phyloP scores from a whole-genome alignment of 2,113 vertebrate species.

The Callorhinus ursinus region DNA sequence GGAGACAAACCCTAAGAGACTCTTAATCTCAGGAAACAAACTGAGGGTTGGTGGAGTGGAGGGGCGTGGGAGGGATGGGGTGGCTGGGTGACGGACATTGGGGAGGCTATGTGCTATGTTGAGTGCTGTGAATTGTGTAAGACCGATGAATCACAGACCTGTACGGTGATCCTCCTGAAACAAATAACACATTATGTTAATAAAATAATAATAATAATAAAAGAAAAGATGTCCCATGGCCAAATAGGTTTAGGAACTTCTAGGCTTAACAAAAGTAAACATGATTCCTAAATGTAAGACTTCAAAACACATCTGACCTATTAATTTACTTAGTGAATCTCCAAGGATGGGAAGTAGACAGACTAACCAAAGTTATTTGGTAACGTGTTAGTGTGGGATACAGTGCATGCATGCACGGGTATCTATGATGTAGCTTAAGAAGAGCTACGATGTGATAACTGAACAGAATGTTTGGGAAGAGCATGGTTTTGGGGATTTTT shows the following conservation, averaged over 20 bases:
- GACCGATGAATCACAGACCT: too few species aligned
- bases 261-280: not conserved
- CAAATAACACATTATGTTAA: too few species aligned
- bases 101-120: too few species aligned
- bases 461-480: not conserved
- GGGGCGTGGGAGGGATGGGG: too few species aligned
- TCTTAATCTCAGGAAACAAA: too few species aligned
- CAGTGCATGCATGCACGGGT: fast-evolving
- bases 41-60: too few species aligned
- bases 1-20: too few species aligned
- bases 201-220: too few species aligned
- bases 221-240: not conserved
- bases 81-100: too few species aligned
- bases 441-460: fast-evolving
- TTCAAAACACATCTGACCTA: not conserved
- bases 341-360: not conserved
- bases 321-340: not conserved
- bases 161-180: too few species aligned
- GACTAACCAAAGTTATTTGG: not conserved
- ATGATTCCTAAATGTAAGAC: not conserved
- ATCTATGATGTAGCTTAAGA: not conserved
- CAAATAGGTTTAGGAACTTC: not conserved
- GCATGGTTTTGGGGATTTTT: not conserved
- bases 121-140: too few species aligned
- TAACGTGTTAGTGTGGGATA: not conserved